A percentile compares a stretch with the other conserved stretches of the same genome.
These are phyloP conservation scores for Drosophila nigricruria DNA, from an alignment of 2,888 invertebrate genomes.

Conservation along the genomic window DNA sequence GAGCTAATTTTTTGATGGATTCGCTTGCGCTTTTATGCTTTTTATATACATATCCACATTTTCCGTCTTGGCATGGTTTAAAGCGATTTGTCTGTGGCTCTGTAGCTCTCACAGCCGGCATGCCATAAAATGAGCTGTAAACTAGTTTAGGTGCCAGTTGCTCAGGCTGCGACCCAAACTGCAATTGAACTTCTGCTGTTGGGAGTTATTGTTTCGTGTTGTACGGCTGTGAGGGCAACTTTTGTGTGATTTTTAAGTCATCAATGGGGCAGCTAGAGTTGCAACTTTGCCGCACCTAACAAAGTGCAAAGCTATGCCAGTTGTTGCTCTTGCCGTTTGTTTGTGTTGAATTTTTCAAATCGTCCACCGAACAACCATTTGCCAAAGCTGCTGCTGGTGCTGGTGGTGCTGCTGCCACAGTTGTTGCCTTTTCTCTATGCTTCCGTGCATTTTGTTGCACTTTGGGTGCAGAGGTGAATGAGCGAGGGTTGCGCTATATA, in stretches of 20 bases:
- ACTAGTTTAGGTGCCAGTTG: conserved; percentile 15
- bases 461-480: conserved; percentile 35
- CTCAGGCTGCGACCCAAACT: neutral
- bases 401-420: conserved; percentile 9
- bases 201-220: conserved; percentile 50
- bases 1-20: conserved; percentile 70
- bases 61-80: neutral
- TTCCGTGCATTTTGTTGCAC: conserved; percentile 73
- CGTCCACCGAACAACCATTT: conserved; percentile 66
- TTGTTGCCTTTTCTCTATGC: conserved; percentile 45
- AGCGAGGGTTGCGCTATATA: conserved; percentile 39
- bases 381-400: conserved; percentile 64
- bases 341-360: conserved; percentile 73
- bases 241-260: conserved; percentile 65
- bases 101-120: conserved; percentile 13
- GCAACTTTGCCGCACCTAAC: conserved; percentile 21
- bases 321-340: conserved; percentile 40
- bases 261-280: conserved; percentile 34
- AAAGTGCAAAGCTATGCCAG: conserved; percentile 44
- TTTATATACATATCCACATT: conserved; percentile 1
- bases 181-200: conserved; percentile 34
- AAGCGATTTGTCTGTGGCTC: conserved; percentile 34
- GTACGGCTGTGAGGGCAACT: conserved; percentile 51
- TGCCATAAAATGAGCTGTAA: conserved; percentile 17
- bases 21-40: conserved; percentile 36